Evolutionary conservation across 2,888 invertebrate genomes (phyloP).

Genomic region (Polyommatus icarus): DNA sequence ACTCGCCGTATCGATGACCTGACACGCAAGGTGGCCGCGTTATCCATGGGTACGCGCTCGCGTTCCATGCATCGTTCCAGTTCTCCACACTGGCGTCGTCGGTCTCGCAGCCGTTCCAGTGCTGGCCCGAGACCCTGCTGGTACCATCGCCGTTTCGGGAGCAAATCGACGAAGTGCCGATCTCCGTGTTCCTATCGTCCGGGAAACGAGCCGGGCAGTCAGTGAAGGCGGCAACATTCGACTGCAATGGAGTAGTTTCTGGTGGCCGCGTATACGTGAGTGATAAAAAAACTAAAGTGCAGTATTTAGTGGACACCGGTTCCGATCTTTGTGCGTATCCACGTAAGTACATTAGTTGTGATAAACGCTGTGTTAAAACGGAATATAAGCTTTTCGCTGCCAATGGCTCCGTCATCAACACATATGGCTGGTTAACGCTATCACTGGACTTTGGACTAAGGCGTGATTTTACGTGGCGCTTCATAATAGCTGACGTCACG

Average conservation of each 20-base stretch:
- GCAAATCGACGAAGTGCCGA: slow-evolving; percentile 38
- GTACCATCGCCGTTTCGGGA: slow-evolving; percentile 39
- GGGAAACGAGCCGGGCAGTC: slow-evolving; percentile 45
- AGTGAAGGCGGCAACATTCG: slow-evolving; percentile 44
- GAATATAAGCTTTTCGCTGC: slow-evolving; percentile 48
- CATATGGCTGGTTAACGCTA: slow-evolving; percentile 37
- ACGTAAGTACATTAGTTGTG: slow-evolving; percentile 26
- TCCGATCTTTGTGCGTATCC: slow-evolving; percentile 35
- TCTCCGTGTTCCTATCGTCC: slow-evolving; percentile 41
- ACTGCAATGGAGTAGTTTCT: slow-evolving; percentile 37
- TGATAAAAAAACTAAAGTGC: too few species aligned
- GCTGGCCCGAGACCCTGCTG: slow-evolving; percentile 36
- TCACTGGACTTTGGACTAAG: slow-evolving; percentile 38
- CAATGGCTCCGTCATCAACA: slow-evolving; percentile 46
- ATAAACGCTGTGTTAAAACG: slow-evolving; percentile 30
- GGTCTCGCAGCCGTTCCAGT: slow-evolving; percentile 31
- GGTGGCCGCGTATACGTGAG: slow-evolving; percentile 45
- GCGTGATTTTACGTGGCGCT: slow-evolving; percentile 46
- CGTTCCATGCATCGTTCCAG: slow-evolving; percentile 10
- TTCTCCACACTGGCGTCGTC: slow-evolving; percentile 28
- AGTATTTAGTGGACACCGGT: too few species aligned
- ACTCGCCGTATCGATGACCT: slow-evolving; percentile 27
- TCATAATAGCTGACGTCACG: slow-evolving; percentile 49
- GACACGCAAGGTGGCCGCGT: slow-evolving; percentile 28
- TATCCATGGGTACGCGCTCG: slow-evolving; percentile 11